phyloP scores from a whole-genome alignment of 2,797 vertebrate genomes.

The Remorina albescens region DNA sequence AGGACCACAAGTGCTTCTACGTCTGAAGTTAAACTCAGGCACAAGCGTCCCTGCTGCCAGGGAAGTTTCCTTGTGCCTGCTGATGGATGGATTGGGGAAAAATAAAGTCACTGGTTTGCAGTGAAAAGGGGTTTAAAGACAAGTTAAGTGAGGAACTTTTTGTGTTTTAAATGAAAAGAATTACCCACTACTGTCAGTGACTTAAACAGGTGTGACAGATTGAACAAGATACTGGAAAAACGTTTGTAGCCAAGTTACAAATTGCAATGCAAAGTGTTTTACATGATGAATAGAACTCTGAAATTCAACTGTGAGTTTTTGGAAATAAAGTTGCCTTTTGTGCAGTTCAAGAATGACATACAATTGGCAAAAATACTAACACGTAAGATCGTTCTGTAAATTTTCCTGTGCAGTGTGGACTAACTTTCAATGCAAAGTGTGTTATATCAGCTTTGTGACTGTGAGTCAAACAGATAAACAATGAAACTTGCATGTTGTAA shows the following conservation, averaged over 20 bases:
- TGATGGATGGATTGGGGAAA: background rate
- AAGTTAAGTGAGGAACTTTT: background rate
- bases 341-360: background rate
- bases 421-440: too few species aligned
- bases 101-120: background rate
- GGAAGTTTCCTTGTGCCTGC: background rate
- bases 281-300: background rate
- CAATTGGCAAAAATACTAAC: background rate
- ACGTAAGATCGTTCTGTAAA: slow-evolving; percentile 9
- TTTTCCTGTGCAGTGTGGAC: slow-evolving; percentile 7
- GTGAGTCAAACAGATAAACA: slow-evolving; percentile 34
- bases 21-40: slow-evolving; percentile 41
- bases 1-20: slow-evolving; percentile 84
- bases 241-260: too few species aligned
- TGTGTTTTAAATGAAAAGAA: background rate
- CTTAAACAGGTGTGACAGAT: background rate
- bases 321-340: slow-evolving; percentile 10
- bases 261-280: too few species aligned
- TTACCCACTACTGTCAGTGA: background rate
- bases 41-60: background rate
- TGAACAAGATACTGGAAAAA: background rate
- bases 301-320: background rate
- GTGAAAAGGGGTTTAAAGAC: background rate
- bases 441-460: slow-evolving; percentile 25
- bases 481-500: background rate